Conservation (phyloP, 2,797 vertebrate genomes). For the Nasua narica region DNA sequence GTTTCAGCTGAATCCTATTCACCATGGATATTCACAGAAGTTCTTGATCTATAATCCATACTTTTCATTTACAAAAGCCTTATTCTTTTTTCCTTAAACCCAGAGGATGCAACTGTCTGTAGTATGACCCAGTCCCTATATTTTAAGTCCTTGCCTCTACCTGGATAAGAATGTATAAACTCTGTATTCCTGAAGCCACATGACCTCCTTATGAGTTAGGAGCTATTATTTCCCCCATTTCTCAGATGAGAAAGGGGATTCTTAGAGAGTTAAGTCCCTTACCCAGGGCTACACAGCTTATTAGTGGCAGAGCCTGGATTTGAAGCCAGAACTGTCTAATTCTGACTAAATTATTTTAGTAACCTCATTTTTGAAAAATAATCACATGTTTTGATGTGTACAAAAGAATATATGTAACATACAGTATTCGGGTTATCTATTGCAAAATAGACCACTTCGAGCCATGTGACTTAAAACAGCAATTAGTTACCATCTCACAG, state of each 20-base stretch:
- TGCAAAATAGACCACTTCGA: not conserved
- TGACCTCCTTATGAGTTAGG: not conserved
- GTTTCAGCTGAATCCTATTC: constrained; percentile 1
- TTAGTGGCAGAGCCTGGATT: not conserved
- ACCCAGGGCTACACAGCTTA: not conserved
- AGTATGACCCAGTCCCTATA: not conserved
- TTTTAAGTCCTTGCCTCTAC: not conserved
- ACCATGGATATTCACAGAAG: not conserved
- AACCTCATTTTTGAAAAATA: not conserved
- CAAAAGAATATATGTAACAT: not conserved
- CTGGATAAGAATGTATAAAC: not conserved
- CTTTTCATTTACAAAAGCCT: constrained; percentile 20
- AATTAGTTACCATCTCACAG: not conserved
- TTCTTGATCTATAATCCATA: constrained; percentile 6
- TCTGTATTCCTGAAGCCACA: not conserved
- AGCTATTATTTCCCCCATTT: not conserved
- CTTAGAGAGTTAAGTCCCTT: constrained; percentile 15
- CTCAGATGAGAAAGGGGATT: not conserved
- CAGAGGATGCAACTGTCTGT: not conserved
- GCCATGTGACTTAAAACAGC: not conserved
- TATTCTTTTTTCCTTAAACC: not conserved
- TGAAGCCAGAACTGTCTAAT: not conserved
- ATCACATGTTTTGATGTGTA: not conserved
- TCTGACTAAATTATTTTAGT: not conserved
- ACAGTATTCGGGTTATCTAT: not conserved